Conservation (phyloP, 2,888 invertebrate genomes). For the Poecilobothrus nobilitatus region DNA sequence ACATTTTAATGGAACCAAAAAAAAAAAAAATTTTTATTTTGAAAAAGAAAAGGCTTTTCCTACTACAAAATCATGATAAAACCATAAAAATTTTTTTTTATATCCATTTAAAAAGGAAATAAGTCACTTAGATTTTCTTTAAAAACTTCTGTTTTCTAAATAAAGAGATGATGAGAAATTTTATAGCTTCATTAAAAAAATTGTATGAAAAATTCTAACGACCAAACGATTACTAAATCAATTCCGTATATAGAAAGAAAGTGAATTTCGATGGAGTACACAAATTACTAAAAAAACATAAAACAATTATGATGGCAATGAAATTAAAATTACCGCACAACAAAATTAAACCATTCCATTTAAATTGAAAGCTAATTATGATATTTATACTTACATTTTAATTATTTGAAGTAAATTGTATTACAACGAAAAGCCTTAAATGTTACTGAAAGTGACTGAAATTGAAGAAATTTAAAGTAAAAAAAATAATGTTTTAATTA, state of each 20-base stretch:
- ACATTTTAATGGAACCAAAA: no score
- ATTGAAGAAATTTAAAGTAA: no score
- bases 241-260: no score
- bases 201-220: neutral
- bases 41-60: neutral
- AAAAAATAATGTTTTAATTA: no score
- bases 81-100: neutral
- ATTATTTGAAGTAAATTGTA: neutral
- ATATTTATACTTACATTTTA: neutral
- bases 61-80: neutral
- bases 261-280: neutral
- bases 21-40: no score
- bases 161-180: neutral
- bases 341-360: neutral
- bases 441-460: no score
- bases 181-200: neutral
- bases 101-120: neutral
- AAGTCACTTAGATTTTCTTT: neutral
- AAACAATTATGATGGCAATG: neutral
- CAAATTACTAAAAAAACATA: neutral
- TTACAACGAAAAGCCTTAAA: no score
- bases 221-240: no score
- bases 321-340: neutral
- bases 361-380: neutral
- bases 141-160: neutral